A percentile compares a stretch with the other conserved stretches of the same genome.
phyloP scores from a whole-genome alignment of 2,113 vertebrate genomes.

The Pseudopodoces humilis region DNA sequence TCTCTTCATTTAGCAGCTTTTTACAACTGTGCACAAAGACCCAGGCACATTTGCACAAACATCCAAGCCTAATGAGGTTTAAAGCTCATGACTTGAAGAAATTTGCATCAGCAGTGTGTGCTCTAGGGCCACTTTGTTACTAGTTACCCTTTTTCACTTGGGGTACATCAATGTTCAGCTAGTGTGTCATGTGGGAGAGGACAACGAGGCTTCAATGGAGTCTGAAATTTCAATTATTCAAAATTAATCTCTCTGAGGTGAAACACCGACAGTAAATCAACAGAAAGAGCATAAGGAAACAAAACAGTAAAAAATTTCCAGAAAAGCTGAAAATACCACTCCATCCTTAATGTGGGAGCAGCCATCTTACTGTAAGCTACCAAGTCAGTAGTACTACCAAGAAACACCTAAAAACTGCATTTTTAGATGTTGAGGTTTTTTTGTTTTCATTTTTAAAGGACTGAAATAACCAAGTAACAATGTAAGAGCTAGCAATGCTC shows the following conservation, averaged over 20 bases:
- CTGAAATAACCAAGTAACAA: neutral
- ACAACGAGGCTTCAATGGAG: neutral
- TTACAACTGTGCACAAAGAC: neutral
- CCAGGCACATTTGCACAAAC: neutral
- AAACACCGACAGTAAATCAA: neutral
- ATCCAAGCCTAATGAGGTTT: neutral
- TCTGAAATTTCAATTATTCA: neutral
- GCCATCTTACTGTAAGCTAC: neutral
- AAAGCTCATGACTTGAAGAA: neutral
- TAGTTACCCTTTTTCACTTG: constrained; percentile 6
- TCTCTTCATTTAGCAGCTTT: neutral
- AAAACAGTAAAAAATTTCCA: neutral
- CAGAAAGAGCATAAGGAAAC: neutral
- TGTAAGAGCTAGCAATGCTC: neutral
- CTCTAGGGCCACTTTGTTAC: neutral
- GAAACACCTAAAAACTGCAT: neutral
- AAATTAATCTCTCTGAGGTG: neutral
- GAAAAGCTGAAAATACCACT: neutral
- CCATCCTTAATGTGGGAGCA: neutral
- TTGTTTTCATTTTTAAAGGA: neutral
- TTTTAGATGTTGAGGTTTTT: neutral
- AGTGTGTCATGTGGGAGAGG: neutral
- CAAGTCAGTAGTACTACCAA: neutral
- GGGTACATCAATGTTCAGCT: neutral
- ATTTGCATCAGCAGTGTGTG: neutral